Conservation (phyloP, 2,113 vertebrate genomes). For the Nycticorax nycticorax region DNA sequence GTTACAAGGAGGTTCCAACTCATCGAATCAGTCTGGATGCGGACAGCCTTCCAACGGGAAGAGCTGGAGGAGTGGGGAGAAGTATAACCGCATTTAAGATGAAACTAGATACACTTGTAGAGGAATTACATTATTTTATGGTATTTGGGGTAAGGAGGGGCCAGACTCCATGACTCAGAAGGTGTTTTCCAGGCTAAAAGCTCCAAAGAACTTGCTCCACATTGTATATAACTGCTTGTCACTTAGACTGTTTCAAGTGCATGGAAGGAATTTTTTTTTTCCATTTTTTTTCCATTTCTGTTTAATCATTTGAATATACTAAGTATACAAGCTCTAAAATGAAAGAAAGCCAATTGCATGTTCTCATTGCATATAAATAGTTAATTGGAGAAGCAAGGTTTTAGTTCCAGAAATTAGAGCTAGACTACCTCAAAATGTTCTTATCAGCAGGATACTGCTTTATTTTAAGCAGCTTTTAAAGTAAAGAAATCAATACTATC, state of each 20-base stretch:
- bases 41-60: background rate
- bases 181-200: background rate
- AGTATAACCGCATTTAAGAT: background rate
- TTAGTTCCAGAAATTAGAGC: constrained; percentile 4
- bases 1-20: background rate
- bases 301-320: background rate
- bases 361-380: background rate
- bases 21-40: background rate
- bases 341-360: background rate
- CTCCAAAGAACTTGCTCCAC: background rate
- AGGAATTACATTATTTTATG: background rate
- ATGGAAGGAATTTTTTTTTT: background rate
- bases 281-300: background rate
- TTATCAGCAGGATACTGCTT: constrained; percentile 31
- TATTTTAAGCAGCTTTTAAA: constrained; percentile 59
- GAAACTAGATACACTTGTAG: background rate
- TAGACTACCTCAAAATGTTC: background rate
- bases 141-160: background rate
- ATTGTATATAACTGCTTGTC: background rate
- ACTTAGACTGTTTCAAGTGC: background rate
- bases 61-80: background rate
- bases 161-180: background rate
- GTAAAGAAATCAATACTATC: constrained; percentile 51
- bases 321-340: background rate
- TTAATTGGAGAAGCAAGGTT: constrained; percentile 1